Conservation (phyloP, 2,888 invertebrate genomes). For the Meiosimyza platycephala region DNA sequence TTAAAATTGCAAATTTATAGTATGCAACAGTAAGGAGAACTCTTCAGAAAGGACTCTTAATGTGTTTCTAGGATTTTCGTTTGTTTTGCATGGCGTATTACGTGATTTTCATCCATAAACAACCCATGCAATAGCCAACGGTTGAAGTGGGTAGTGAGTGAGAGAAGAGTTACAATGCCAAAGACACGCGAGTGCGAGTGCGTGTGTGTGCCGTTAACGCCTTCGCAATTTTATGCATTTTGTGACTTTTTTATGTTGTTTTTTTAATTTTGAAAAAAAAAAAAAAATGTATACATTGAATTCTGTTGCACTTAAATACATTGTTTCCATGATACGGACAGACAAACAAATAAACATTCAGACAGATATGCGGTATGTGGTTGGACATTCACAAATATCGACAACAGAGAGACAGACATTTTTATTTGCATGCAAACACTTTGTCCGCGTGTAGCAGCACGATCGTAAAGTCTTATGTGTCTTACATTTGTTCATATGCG, state of each 20-base stretch:
- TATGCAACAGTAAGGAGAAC: background rate
- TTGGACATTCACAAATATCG: too few species aligned
- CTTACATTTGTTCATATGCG: conserved; percentile 9
- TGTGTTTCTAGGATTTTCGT: conserved; percentile 25
- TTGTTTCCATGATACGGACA: background rate
- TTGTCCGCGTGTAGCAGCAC: conserved; percentile 22
- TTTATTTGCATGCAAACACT: conserved; percentile 36
- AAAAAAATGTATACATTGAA: background rate
- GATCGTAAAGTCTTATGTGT: conserved; percentile 15
- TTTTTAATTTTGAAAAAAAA: background rate
- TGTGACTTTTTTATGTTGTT: conserved; percentile 12
- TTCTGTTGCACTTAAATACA: conserved; percentile 16
- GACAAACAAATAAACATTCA: conserved; percentile 9
- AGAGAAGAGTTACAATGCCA: background rate
- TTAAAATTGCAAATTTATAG: conserved; percentile 33
- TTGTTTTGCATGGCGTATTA: conserved; percentile 35
- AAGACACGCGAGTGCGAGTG: background rate
- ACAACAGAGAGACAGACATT: conserved; percentile 11
- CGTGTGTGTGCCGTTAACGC: conserved; percentile 36
- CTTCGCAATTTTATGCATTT: conserved; percentile 34
- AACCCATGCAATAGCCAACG: background rate
- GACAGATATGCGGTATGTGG: background rate
- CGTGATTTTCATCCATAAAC: conserved; percentile 41
- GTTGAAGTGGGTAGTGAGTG: background rate
- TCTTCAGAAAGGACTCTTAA: conserved; percentile 9